Base-by-base conservation (phyloP, 2,797 vertebrate genomes). In the Rhinophrynus dorsalis region DNA sequence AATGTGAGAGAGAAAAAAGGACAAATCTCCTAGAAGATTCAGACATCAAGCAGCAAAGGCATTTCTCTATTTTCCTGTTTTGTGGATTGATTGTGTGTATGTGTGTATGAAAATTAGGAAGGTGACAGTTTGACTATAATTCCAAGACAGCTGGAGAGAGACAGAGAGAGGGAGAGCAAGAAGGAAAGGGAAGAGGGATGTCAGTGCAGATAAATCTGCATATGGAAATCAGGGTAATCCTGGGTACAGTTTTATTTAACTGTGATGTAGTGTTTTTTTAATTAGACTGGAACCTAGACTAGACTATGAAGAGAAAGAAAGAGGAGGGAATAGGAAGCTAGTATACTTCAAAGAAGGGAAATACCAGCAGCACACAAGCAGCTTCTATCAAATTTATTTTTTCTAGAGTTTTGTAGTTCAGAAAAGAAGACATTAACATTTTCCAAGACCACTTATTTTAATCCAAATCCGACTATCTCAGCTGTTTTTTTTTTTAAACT, bases 211-310 rank as follows among this genome's bases (percentile, higher is more conserved):
- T 88, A 88, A 89, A 96, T 96, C 94, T 97, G 94, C 95, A 96
- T 96, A 98, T 97, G 94, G 95, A 94, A 96, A 98, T 96, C 79
- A 93, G 90, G 89, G 88, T 92, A 93, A 92, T 90, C 85, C 85
- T 87, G 89, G 83, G 89, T 92, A 88, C 89, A 89, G 90, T 93
- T 90, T 90, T 88, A 91, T 91, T 91, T 88, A 91, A 93, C 86
- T 85, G 85, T 83, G 82, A 87, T 86, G 88, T 85, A 83, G 87
- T 89, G 83, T 79, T 85, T 86, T 87, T 87, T 88, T 87, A 89
- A 92, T 90, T 87, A 84, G 84, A 83, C 74, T 73, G 84, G 83
- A 82, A 85, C 78, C 85, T 81, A 86, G 29, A 81, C 15, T 44
- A 20, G 84, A 82, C 81, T 82, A 81, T 74, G 75, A 76, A 84